Evolutionary conservation across 2,797 vertebrate species (phyloP).

Genomic region (Gastrophryne carolinensis): DNA sequence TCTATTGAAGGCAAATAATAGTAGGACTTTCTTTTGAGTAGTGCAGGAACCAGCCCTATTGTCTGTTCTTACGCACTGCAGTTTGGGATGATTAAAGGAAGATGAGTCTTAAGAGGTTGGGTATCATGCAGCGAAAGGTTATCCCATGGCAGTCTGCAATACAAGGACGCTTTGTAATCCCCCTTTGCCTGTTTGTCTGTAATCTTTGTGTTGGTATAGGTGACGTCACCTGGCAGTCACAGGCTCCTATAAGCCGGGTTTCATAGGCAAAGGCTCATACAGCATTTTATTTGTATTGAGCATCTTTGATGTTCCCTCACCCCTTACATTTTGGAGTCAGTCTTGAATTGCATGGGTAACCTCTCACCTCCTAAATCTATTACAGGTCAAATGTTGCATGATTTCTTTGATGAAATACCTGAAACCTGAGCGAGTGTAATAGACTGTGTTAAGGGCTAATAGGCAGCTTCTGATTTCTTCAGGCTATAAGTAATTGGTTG

Average conservation of each 20-base stretch:
- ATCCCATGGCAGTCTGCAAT: background rate
- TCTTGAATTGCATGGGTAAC: conserved; percentile 15
- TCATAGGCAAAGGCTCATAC: background rate
- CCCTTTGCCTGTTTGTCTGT: background rate
- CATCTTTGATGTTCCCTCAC: conserved; percentile 28
- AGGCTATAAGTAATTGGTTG: conserved; percentile 32
- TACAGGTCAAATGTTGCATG: conserved; percentile 22
- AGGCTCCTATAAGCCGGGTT: conserved; percentile 1
- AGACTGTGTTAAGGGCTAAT: conserved; percentile 1
- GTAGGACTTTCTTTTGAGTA: background rate
- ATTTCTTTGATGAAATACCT: conserved; percentile 27
- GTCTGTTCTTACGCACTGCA: background rate
- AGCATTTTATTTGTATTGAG: conserved; percentile 12
- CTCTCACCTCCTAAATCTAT: conserved; percentile 44
- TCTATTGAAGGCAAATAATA: background rate
- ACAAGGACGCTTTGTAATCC: background rate
- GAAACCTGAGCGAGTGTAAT: conserved; percentile 22
- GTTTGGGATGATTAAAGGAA: background rate
- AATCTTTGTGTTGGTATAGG: conserved; percentile 1
- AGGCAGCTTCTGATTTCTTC: conserved; percentile 28
- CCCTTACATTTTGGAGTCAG: conserved; percentile 13
- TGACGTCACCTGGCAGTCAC: background rate
- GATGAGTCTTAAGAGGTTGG: background rate
- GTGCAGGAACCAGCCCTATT: background rate
- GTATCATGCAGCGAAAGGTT: background rate